A percentile compares a stretch with the other conserved stretches of the same genome.
Evolutionary conservation across 2,797 vertebrate genomes (phyloP).

Genomic region (Buphagus erythrorhynchus): DNA sequence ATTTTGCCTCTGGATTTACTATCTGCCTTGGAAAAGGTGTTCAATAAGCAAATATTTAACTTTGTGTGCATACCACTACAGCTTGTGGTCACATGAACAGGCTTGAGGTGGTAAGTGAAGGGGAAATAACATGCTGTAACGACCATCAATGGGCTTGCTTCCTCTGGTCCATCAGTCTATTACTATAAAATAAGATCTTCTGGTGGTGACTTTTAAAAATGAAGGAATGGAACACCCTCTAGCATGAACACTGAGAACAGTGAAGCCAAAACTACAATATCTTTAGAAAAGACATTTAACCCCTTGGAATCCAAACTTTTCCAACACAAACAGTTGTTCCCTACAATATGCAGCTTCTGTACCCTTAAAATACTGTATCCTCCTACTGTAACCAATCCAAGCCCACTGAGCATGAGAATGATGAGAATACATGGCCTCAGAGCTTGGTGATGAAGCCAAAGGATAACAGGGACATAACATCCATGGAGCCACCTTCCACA

Average conservation of each 20-base stretch:
- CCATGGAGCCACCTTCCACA: neutral
- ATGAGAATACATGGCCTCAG: neutral
- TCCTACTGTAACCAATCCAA: fast-evolving
- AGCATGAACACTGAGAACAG: neutral
- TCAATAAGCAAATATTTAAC: neutral
- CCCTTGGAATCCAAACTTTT: neutral
- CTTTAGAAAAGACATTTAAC: neutral
- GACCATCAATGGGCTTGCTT: neutral
- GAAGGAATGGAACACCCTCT: neutral
- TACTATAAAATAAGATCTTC: neutral
- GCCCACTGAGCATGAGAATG: neutral
- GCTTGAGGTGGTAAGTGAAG: neutral
- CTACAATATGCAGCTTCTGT: neutral
- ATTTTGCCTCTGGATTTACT: neutral
- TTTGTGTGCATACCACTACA: neutral
- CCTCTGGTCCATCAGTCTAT: neutral
- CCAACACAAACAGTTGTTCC: neutral
- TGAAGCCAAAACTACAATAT: neutral
- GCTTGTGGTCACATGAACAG: neutral
- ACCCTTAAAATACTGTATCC: neutral
- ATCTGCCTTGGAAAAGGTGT: neutral
- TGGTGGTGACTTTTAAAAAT: neutral
- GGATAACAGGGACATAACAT: neutral
- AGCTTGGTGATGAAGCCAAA: neutral
- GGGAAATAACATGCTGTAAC: neutral